These are phyloP conservation scores for Deilephila elpenor DNA, from an alignment of 2,888 invertebrate genomes.

Conservation along the genomic window DNA sequence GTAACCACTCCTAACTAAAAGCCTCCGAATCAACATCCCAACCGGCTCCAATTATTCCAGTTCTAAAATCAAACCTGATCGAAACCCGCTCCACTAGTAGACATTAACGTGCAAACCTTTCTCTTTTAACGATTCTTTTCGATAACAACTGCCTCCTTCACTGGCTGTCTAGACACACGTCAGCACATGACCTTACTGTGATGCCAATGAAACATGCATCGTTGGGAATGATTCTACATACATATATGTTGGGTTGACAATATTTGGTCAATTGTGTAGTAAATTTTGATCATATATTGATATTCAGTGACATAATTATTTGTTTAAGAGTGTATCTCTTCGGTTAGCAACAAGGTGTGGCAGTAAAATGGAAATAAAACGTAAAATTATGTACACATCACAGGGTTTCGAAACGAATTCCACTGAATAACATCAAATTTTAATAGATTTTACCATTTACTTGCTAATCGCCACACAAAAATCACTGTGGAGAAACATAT, in stretches of 20 bases:
- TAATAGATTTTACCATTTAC: not conserved
- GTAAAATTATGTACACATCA: not conserved
- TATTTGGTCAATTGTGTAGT: too few relatives aligned
- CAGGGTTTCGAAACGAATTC: too few relatives aligned
- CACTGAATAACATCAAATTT: not conserved
- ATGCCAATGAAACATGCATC: slow-evolving; percentile 31
- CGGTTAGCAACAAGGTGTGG: not conserved
- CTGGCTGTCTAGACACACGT: slow-evolving; percentile 45
- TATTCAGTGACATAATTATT: too few relatives aligned
- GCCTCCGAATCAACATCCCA: slow-evolving; percentile 3
- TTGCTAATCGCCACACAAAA: not conserved
- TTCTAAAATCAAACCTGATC: slow-evolving; percentile 49
- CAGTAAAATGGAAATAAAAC: not conserved
- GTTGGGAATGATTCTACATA: not conserved
- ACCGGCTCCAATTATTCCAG: slow-evolving; percentile 14
- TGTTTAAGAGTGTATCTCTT: not conserved
- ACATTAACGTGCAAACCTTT: slow-evolving; percentile 60
- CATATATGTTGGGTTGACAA: not conserved
- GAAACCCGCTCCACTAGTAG: slow-evolving; percentile 50
- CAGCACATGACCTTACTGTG: slow-evolving; percentile 30
- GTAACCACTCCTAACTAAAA: not conserved
- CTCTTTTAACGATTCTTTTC: slow-evolving; percentile 74
- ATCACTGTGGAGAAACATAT: not conserved
- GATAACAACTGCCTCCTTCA: slow-evolving; percentile 51
- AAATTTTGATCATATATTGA: too few relatives aligned